Evolutionary conservation across 2,797 vertebrate genomes (phyloP), one percentile per base, ranked within the genome.

Genomic region (Cynodonichthys magdalenae): DNA sequence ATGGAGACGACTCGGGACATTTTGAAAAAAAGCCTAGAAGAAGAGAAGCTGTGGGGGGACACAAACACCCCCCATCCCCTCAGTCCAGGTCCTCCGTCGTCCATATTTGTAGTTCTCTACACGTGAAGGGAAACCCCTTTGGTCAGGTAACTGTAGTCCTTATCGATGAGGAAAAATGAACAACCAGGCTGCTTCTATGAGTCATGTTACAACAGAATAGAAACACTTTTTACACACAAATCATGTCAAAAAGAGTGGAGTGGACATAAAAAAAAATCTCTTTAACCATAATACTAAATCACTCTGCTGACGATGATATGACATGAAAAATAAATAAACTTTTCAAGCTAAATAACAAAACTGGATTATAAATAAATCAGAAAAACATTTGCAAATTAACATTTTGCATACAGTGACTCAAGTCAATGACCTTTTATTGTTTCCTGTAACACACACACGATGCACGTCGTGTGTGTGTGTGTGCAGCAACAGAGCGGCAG

Each of bases 361-460:
- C 68, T 88, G 86, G 90, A 91, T 92, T 91, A 92, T 94, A 94
- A 94, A 93, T 94, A 92, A 94, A 93, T 84, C 90, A 80, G 80
- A 82, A 79, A 83, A 69, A 75, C 6, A 92, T 91, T 92, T 82
- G 89, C 87, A 90, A 90, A 85, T 75, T 45, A 80, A 84, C 84
- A 69, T 59, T 90, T 91, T 92, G 89, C 91, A 93, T 92, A 90
- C 88, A 85, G 89, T 89, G 89, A 91, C 85, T 78, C 78, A 71
- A 86, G 75, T 79, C 69, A 50, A 78, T 83, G 82, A 92, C 84
- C 86, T 90, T 65, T 24, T 81, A 73, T 67, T 62, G 15, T 80
- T 81, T 88, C 69, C 79, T 89, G 90, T 85, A 88, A 90, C 83
- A 81, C 80, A 82, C 80, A 71, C 75, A 51, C 17, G 7, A 27